These are phyloP conservation scores for Arge pagana DNA, from an alignment of 2,888 invertebrate species.

Conservation along the genomic window DNA sequence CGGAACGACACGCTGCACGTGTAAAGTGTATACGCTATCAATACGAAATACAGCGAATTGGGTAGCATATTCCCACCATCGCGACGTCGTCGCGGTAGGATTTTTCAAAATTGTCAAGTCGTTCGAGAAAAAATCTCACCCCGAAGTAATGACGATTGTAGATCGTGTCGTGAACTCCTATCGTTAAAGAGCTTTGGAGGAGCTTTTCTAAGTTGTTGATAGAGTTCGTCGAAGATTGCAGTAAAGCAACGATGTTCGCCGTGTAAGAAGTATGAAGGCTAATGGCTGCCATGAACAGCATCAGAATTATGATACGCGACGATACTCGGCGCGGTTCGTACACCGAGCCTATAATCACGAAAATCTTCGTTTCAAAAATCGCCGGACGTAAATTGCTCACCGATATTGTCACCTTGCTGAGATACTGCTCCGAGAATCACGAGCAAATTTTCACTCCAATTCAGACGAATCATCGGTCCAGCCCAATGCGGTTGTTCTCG, in stretches of 20 bases:
- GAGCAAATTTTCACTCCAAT: slow-evolving; percentile 61
- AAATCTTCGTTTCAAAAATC: too few relatives aligned
- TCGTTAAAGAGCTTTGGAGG: slow-evolving; percentile 67
- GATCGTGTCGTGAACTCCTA: slow-evolving; percentile 72
- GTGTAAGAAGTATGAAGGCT: slow-evolving; percentile 77
- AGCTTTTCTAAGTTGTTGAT: slow-evolving; percentile 69
- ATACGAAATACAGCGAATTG: too few relatives aligned
- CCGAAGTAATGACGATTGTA: slow-evolving; percentile 72
- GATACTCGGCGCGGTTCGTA: slow-evolving; percentile 52
- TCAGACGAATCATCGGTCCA: slow-evolving; percentile 35
- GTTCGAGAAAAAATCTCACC: too few relatives aligned
- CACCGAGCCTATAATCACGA: slow-evolving; percentile 52
- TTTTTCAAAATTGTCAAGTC: too few relatives aligned
- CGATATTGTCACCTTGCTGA: slow-evolving; percentile 72
- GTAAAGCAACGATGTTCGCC: slow-evolving; percentile 75
- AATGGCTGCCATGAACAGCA: slow-evolving; percentile 68
- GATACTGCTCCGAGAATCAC: slow-evolving; percentile 67
- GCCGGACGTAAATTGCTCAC: too few relatives aligned
- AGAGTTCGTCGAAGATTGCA: slow-evolving; percentile 73
- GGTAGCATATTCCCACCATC: too few relatives aligned
- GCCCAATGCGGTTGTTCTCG: background rate
- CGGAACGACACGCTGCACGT: too few relatives aligned
- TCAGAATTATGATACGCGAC: slow-evolving; percentile 67
- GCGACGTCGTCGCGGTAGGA: too few relatives aligned
- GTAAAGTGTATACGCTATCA: too few relatives aligned